Conservation (phyloP, 2,888 invertebrate genomes). For the Thelaira solivaga region DNA sequence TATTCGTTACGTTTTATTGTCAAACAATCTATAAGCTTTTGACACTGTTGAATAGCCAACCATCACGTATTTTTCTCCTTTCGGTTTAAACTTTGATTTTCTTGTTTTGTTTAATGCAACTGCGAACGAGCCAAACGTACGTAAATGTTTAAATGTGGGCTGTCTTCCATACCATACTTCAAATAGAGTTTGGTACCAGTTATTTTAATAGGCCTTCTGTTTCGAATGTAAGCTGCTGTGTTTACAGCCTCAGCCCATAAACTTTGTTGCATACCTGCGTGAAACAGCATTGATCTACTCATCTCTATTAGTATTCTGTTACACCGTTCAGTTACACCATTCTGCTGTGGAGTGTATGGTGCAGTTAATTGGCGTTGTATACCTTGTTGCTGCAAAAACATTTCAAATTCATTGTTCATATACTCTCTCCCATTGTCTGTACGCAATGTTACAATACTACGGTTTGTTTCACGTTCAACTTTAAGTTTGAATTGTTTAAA, state of each 20-base stretch:
- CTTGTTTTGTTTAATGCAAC: slow-evolving; percentile 37
- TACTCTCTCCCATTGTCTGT: slow-evolving; percentile 31
- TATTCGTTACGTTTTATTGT: slow-evolving; percentile 7
- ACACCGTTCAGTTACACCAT: slow-evolving; percentile 43
- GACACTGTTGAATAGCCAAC: slow-evolving; percentile 52
- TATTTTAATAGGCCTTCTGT: slow-evolving; percentile 50
- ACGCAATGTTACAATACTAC: slow-evolving; percentile 18
- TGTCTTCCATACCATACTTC: slow-evolving; percentile 49
- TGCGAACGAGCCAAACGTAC: slow-evolving; percentile 55
- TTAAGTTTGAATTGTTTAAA: slow-evolving; percentile 39
- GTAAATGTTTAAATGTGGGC: slow-evolving; percentile 50
- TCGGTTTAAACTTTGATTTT: slow-evolving; percentile 22
- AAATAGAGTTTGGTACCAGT: slow-evolving; percentile 23
- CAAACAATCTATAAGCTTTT: slow-evolving; percentile 28
- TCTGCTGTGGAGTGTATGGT: slow-evolving; percentile 54
- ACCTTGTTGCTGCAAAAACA: slow-evolving; percentile 17
- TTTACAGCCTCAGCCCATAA: slow-evolving; percentile 59
- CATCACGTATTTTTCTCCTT: slow-evolving; percentile 48
- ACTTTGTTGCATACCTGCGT: slow-evolving; percentile 21
- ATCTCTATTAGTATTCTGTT: slow-evolving; percentile 55
- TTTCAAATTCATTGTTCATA: too few species aligned
- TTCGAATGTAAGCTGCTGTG: slow-evolving; percentile 35
- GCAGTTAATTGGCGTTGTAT: slow-evolving; percentile 59
- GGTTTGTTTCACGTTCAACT: slow-evolving; percentile 28
- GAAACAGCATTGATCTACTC: slow-evolving; percentile 45